phyloP scores from a whole-genome alignment of 2,888 invertebrate species.

The Pimpla rufipes region DNA sequence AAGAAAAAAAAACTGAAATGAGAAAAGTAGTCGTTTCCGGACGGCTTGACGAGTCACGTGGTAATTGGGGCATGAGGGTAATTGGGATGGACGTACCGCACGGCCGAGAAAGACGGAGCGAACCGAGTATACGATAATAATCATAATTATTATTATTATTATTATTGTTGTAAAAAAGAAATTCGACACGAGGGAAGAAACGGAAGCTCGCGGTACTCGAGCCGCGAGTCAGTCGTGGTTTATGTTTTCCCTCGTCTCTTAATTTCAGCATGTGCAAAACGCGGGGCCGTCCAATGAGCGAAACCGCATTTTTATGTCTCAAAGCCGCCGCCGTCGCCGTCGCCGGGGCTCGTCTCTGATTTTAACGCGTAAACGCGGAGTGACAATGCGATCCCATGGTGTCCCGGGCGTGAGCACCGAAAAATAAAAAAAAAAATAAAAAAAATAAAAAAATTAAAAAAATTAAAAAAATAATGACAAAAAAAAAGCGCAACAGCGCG shows the following conservation, averaged over 20 bases:
- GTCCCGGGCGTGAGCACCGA: neutral
- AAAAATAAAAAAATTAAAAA: too few relatives aligned
- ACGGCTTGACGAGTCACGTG: constrained; percentile 67
- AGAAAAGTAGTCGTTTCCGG: constrained; percentile 69
- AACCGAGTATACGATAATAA: constrained; percentile 45
- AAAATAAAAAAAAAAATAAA: too few relatives aligned
- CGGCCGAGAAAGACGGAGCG: constrained; percentile 57
- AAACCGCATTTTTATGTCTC: constrained; percentile 27
- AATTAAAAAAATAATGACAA: too few relatives aligned
- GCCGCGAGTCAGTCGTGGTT: constrained; percentile 17
- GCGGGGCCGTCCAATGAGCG: neutral
- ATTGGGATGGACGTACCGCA: constrained; percentile 68
- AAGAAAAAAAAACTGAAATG: constrained; percentile 62
- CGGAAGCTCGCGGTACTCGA: too few relatives aligned
- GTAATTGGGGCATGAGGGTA: constrained; percentile 69
- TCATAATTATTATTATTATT: constrained; percentile 40
- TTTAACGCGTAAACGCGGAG: constrained; percentile 12
- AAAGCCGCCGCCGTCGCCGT: constrained; percentile 27
- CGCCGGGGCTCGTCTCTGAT: constrained; percentile 25
- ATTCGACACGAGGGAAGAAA: constrained; percentile 28
- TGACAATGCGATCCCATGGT: neutral
- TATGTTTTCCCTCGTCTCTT: neutral
- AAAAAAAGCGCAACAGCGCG: constrained; percentile 1
- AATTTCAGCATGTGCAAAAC: neutral
- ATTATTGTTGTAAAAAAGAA: constrained; percentile 4